Conservation (phyloP, 2,888 invertebrate genomes). For the Eledona agricola region DNA sequence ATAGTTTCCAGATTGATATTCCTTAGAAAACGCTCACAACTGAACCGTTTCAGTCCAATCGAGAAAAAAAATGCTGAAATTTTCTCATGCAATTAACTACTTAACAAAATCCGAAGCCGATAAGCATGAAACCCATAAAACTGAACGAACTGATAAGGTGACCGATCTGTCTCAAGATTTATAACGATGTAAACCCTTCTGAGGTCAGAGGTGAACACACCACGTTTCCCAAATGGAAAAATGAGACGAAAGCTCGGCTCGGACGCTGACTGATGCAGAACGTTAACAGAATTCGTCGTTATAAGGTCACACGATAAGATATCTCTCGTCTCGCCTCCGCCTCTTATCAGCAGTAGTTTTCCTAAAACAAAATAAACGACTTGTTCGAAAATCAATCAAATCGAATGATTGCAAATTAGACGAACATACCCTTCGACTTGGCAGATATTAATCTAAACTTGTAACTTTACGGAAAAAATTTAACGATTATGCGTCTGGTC, state of each 20-base stretch:
- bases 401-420: too few species aligned
- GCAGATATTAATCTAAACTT: too few species aligned
- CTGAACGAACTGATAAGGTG: conserved; percentile 37
- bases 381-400: too few species aligned
- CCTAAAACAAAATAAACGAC: too few species aligned
- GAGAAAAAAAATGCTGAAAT: conserved; percentile 23
- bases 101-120: conserved; percentile 36
- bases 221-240: conserved; percentile 9
- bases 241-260: too few species aligned
- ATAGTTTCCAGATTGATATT: conserved; percentile 18
- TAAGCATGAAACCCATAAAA: conserved; percentile 38
- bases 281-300: conserved; percentile 8
- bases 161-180: conserved; percentile 33
- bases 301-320: conserved; percentile 11
- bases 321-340: conserved; percentile 2
- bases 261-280: conserved; percentile 16
- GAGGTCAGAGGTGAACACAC: conserved; percentile 31
- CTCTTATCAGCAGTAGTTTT: conserved; percentile 1
- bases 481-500: conserved; percentile 21
- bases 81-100: conserved; percentile 42
- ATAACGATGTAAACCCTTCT: conserved; percentile 12
- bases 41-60: conserved; percentile 12
- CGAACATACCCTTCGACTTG: too few species aligned
- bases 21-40: too few species aligned
- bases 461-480: too few species aligned